These are phyloP conservation scores for Cheilosia scutellata DNA, from an alignment of 2,888 invertebrate genomes.

Conservation along the genomic window DNA sequence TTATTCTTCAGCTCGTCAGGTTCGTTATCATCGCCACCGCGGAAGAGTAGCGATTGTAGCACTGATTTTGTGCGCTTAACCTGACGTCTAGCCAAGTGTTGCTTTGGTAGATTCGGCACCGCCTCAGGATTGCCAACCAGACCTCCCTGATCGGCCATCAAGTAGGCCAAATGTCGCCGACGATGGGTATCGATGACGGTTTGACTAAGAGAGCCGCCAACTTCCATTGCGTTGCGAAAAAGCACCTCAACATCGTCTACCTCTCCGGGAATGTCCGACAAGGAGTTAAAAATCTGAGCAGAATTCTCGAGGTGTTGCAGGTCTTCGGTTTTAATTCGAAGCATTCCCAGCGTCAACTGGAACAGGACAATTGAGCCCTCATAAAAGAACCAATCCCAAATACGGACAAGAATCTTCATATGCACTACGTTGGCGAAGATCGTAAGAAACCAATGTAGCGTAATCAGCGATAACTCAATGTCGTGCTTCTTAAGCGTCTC, in stretches of 20 bases:
- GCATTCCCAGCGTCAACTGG: slow-evolving; percentile 96
- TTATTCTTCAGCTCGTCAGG: slow-evolving; percentile 95
- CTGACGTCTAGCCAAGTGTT: slow-evolving; percentile 93
- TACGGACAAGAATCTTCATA: slow-evolving; percentile 94
- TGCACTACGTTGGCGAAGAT: slow-evolving; percentile 98
- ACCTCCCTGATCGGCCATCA: slow-evolving; percentile 98
- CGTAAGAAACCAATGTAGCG: slow-evolving; percentile 98
- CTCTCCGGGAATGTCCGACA: slow-evolving; percentile 97
- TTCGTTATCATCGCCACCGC: slow-evolving; percentile 87
- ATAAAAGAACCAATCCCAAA: slow-evolving; percentile 99
- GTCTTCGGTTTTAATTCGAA: slow-evolving; percentile 94
- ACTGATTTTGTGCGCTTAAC: slow-evolving; percentile 96
- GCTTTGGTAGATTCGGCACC: slow-evolving; percentile 96
- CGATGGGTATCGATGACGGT: slow-evolving; percentile 91
- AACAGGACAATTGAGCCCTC: slow-evolving; percentile 98
- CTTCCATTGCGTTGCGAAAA: slow-evolving; percentile 90
- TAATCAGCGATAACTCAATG: slow-evolving; percentile 97
- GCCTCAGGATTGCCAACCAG: slow-evolving; percentile 96
- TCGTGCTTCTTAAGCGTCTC: slow-evolving; percentile 96
- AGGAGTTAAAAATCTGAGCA: slow-evolving; percentile 98
- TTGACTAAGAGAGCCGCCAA: slow-evolving; percentile 93
- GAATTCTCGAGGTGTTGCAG: slow-evolving; percentile 95
- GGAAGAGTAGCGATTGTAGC: slow-evolving; percentile 94
- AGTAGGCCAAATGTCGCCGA: slow-evolving; percentile 95
- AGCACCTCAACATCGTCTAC: slow-evolving; percentile 94